Base-by-base conservation (phyloP, 2,888 invertebrate species). In the Drosophila algonquin region DNA sequence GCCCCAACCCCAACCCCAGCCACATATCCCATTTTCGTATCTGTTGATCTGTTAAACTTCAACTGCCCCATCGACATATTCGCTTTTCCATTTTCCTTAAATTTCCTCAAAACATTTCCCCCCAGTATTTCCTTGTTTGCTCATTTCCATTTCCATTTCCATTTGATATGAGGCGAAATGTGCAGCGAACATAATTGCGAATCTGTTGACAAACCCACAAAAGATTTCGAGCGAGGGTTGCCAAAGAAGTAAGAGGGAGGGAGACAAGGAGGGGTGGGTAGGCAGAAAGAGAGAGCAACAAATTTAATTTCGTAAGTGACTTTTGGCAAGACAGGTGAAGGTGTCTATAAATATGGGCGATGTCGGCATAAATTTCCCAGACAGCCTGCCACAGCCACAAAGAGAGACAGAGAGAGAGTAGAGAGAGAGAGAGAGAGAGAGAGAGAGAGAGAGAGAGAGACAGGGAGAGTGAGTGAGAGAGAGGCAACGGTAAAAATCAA, bases 281-380 rank as follows among this genome's bases (percentile, higher is more conserved):
- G 10, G 24, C 18, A 16, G 44, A 40, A 50, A 40, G 10, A 32
- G 44, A 16, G 32, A 40, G 55, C 18, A 78, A 53, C 76, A 81
- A 84, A 86, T 84, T 83, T 84, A 86, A 84, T 84, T 83, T 86
- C 76, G 77, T 84, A 83, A 86, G 84, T 84, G 86, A 84, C 79
- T 84, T 75, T 81, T 77, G 76, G 75, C 75, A 75, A 80, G 82
- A 75, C 82, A 82, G 82, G 80, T 82, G 82, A 84, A 81, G 77
- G 79, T 65, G 76, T 80, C 80, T 82, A 82, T 82, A 82, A 82
- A 82, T 82, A 82, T 81, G 76, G 73, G 81, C 81, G 70, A 75
- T 76, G 80, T 79, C 77, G 79, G 76, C 73, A 84, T 79, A 84
- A 68, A 84, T 82, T 84, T 75, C 40, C 44, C 58, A 80, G 68